Conservation (phyloP, 2,797 vertebrate species). For the Sebastes itinus region DNA sequence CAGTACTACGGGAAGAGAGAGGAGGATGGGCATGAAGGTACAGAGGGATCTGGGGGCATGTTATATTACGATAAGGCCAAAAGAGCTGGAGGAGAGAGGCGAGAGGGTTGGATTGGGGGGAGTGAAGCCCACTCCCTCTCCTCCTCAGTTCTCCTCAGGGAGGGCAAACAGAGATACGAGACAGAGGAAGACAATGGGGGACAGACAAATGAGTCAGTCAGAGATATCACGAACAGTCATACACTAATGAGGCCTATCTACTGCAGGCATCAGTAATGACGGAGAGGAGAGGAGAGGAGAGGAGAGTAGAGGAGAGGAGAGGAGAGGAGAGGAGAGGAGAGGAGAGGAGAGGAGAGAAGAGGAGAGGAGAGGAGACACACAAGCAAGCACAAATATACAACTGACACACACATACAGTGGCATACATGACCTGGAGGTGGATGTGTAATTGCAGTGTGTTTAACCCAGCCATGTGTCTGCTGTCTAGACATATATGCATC, state of each 20-base stretch:
- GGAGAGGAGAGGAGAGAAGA: constrained; percentile 17
- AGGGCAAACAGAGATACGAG: constrained; percentile 66
- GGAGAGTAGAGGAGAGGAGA: constrained; percentile 7
- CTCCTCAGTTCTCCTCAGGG: constrained; percentile 55
- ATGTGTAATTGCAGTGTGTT: constrained; percentile 81
- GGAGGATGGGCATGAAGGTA: constrained; percentile 8
- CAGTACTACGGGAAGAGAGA: constrained; percentile 8
- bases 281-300: constrained; percentile 20
- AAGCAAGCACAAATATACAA: constrained; percentile 21
- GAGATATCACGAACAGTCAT: constrained; percentile 80
- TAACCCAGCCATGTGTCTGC: constrained; percentile 79
- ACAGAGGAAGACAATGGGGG: constrained; percentile 72
- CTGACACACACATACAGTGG: constrained; percentile 50
- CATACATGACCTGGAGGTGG: constrained; percentile 72
- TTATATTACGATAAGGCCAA: constrained; percentile 28
- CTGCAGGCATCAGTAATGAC: constrained; percentile 63
- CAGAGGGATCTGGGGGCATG: constrained; percentile 28
- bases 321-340: constrained; percentile 15
- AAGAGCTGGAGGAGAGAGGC: constrained; percentile 14
- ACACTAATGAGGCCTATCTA: constrained; percentile 76
- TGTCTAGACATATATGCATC: constrained; percentile 78
- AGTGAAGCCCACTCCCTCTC: constrained; percentile 36
- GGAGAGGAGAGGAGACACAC: constrained; percentile 10
- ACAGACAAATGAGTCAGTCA: constrained; percentile 73
- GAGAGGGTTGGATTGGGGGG: constrained; percentile 4